A percentile compares a stretch with the other conserved stretches of the same genome.
phyloP scores from a whole-genome alignment of 2,888 invertebrate genomes.

The Drosophila mercatorum region DNA sequence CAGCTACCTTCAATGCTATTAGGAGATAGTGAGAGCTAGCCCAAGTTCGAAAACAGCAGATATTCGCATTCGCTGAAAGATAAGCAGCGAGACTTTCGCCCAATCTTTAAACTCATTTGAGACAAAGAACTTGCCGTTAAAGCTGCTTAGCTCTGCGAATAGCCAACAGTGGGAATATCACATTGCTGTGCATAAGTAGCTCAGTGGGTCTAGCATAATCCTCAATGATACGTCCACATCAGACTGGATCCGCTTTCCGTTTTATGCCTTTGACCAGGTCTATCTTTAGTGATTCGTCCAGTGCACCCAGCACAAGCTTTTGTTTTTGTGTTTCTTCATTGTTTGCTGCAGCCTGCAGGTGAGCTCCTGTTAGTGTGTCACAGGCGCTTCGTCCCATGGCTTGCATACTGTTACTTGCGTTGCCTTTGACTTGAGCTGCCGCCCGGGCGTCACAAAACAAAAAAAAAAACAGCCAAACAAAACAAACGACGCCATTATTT shows the following conservation, averaged over 20 bases:
- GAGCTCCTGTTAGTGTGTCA: constrained; percentile 61
- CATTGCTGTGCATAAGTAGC: constrained; percentile 38
- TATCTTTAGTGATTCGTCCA: constrained; percentile 31
- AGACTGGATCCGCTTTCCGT: constrained; percentile 39
- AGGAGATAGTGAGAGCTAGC: background rate
- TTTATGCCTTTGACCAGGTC: constrained; percentile 48
- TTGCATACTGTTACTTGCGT: constrained; percentile 56
- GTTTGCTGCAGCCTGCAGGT: constrained; percentile 48
- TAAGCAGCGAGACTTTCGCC: background rate
- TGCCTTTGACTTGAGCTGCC: constrained; percentile 51
- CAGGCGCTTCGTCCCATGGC: constrained; percentile 28
- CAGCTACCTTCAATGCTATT: constrained; percentile 4
- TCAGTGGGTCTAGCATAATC: constrained; percentile 49
- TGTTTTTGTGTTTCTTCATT: constrained; percentile 44
- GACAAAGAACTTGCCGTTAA: constrained; percentile 4
- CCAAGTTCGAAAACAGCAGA: constrained; percentile 11
- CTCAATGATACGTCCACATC: constrained; percentile 36
- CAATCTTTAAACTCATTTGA: constrained; percentile 5
- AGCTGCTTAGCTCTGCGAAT: constrained; percentile 17
- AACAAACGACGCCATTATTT: constrained; percentile 73
- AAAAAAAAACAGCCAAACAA: constrained; percentile 46
- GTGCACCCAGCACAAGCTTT: constrained; percentile 24
- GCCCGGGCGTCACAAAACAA: constrained; percentile 46
- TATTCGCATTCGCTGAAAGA: background rate
- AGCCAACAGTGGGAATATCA: constrained; percentile 6